phyloP scores from a whole-genome alignment of 1,140 invertebrate species.

The Acromyrmex heyeri region DNA sequence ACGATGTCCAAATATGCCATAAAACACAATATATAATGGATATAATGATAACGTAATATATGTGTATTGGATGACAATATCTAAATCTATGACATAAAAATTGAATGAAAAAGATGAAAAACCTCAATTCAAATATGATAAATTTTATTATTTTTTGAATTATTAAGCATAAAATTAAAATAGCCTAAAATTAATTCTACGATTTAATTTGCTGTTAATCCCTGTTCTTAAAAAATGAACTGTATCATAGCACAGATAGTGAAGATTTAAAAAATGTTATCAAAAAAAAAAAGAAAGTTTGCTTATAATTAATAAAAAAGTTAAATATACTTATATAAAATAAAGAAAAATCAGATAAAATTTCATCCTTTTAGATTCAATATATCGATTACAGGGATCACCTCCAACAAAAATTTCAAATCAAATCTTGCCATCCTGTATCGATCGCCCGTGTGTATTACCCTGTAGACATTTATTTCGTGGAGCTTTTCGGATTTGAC shows the following conservation, averaged over 20 bases:
- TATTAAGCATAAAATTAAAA: not conserved
- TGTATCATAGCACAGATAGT: not conserved
- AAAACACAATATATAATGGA: not conserved
- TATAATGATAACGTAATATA: not conserved
- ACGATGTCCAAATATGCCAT: conserved; percentile 38
- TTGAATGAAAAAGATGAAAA: not conserved
- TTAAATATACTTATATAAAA: not conserved
- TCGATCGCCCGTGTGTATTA: conserved; percentile 53
- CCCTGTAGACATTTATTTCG: conserved; percentile 71
- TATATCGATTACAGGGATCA: conserved; percentile 29
- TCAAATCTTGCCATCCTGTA: conserved; percentile 55
- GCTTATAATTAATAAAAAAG: not conserved
- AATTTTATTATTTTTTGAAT: not conserved
- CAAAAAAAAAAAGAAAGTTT: not conserved
- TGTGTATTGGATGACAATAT: not conserved
- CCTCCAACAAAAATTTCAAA: conserved; percentile 40
- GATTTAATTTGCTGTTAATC: not conserved
- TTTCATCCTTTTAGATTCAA: not conserved
- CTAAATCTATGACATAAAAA: not conserved
- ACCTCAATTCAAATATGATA: not conserved
- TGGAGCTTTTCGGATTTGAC: conserved; percentile 74
- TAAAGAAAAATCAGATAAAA: conserved; percentile 16
- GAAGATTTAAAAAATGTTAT: not conserved
- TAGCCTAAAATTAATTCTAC: not conserved
- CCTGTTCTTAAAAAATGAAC: not conserved